Base-by-base conservation (phyloP, 2,113 vertebrate genomes). In the Aegotheles bennettii region DNA sequence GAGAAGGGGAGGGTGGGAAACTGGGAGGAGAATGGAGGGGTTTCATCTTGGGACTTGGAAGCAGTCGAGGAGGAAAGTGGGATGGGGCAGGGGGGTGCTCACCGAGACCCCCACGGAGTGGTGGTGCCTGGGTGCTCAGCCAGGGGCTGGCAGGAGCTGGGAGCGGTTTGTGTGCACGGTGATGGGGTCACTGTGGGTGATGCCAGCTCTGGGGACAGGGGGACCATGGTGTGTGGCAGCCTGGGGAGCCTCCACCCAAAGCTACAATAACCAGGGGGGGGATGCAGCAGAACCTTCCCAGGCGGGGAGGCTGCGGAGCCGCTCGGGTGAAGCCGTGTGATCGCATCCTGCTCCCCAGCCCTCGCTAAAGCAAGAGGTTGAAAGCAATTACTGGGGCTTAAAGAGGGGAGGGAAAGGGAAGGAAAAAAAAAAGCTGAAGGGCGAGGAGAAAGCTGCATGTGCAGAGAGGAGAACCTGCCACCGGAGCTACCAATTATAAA, bases 401-500 rank as follows among this genome's bases (percentile, higher is more conserved):
- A 98, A 98, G 97, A 92, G 48, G 28, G 96, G 82, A 91, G 60
- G 78, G 56, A 21, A 54, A 74, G 85, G 21, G 42, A 6, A 13
- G 25, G 4, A 9, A 3, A 9, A n/a, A 31, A 65, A 25, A 43
- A 67, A 70, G 79, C 94, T 83, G 95, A 95, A 92, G 89, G 87
- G 86, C 7, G 65, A 89, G 87, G 89, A n/a, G 94, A 92, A 74
- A 88, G 95, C 93, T 78, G 85, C 7, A 10, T 81, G 94, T 45
- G 90, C 69, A 12, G 73, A 94, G 93, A 93, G 92, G 94, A 97
- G 97, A 98, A 98, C 97, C 98, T 98, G 98, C 98, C 98, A 98
- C 98, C 81, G 77, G 96, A 96, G 97, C 97, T 95, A 93, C 98
- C 98, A 98, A 98, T 98, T 99, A 98, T 98, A 98, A 97, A 98